phyloP scores from a whole-genome alignment of 2,888 invertebrate genomes.

The Drosophila phalerata region DNA sequence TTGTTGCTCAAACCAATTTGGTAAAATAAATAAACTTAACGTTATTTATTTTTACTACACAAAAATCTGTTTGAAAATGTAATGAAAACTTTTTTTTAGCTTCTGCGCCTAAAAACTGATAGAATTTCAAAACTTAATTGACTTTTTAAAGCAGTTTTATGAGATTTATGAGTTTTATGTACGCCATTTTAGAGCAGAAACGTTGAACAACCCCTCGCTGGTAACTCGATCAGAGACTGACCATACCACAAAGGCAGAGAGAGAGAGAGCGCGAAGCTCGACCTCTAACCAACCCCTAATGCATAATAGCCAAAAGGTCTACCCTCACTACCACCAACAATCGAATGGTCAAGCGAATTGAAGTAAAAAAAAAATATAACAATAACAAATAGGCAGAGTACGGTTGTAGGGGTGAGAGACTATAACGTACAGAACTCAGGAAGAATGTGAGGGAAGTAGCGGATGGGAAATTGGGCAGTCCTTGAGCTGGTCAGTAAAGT shows the following conservation, averaged over 20 bases:
- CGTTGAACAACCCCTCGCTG: conserved; percentile 50
- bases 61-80: too few species aligned
- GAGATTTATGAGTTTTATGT: conserved; percentile 15
- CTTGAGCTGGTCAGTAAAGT: conserved; percentile 67
- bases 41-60: too few species aligned
- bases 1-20: too few species aligned
- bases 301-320: conserved; percentile 4
- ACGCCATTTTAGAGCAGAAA: conserved; percentile 62
- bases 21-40: too few species aligned
- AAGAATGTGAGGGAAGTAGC: conserved; percentile 5
- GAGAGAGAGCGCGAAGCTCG: conserved; percentile 1
- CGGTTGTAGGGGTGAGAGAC: conserved; percentile 1
- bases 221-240: conserved; percentile 57
- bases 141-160: not conserved
- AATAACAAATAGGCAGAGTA: conserved; percentile 37
- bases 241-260: conserved; percentile 17
- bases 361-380: conserved; percentile 28
- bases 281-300: conserved; percentile 21
- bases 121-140: not conserved
- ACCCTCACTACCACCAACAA: conserved; percentile 35
- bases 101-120: too few species aligned
- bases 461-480: conserved; percentile 16
- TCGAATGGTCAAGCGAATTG: conserved; percentile 62
- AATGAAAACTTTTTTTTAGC: too few species aligned
- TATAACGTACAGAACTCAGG: not conserved